A percentile compares a stretch with the other conserved stretches of the same genome.
Conservation (phyloP, 2,113 vertebrate species). For the Campylorhamphus procurvoides region DNA sequence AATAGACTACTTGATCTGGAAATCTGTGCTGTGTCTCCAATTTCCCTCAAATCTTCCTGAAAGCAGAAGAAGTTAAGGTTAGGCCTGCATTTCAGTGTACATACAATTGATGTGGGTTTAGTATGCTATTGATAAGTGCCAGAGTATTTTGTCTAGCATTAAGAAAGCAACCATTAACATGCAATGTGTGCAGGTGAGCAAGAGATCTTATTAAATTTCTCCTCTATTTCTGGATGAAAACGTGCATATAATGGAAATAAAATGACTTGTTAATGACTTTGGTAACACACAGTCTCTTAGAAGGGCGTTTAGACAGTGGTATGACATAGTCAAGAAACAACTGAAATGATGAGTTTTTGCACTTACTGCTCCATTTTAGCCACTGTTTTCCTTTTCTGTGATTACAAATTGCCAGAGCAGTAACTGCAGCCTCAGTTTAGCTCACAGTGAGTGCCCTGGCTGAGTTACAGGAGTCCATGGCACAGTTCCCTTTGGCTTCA, state of each 20-base stretch:
- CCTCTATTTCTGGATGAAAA: slow-evolving; percentile 17
- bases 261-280: slow-evolving; percentile 48
- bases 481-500: background rate
- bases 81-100: background rate
- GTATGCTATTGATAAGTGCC: background rate
- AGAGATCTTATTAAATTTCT: slow-evolving; percentile 39
- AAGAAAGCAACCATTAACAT: slow-evolving; percentile 21
- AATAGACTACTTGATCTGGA: background rate
- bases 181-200: background rate
- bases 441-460: background rate
- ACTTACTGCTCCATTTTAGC: background rate
- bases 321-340: background rate
- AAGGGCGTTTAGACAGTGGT: background rate
- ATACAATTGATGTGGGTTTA: background rate
- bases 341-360: background rate
- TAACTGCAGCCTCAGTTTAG: background rate
- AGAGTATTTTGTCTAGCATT: slow-evolving; percentile 4
- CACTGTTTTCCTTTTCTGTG: background rate
- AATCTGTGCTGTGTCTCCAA: background rate
- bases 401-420: background rate
- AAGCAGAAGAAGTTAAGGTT: background rate
- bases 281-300: background rate
- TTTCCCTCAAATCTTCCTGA: background rate
- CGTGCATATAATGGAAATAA: slow-evolving; percentile 40
- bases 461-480: background rate